Conservation (phyloP, 2,888 invertebrate genomes). For the Apamea sordens region DNA sequence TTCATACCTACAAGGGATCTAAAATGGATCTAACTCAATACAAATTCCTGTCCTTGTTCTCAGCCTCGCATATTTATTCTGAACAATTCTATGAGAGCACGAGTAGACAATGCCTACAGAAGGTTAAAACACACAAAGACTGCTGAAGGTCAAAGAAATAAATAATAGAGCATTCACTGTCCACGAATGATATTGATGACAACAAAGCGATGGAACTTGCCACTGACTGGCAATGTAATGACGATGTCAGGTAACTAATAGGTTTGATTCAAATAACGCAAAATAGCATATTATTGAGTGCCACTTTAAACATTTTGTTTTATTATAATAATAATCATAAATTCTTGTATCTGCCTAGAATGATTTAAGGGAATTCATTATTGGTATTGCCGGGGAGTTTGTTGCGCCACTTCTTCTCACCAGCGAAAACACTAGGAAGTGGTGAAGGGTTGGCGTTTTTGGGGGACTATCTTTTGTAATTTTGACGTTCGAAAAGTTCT, state of each 20-base stretch:
- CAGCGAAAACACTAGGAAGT: too few species aligned
- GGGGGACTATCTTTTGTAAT: too few species aligned
- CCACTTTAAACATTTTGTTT: background rate
- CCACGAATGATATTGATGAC: background rate
- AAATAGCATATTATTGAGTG: background rate
- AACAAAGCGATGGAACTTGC: background rate
- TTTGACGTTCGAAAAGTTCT: too few species aligned
- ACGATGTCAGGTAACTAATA: background rate
- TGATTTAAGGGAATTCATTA: background rate
- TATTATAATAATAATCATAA: background rate
- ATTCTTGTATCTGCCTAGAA: background rate
- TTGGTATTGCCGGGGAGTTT: background rate
- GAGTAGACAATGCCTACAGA: background rate
- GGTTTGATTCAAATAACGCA: background rate
- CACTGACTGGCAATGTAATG: background rate
- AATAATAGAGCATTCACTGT: background rate
- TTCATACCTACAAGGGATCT: conserved; percentile 12
- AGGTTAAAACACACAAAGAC: background rate
- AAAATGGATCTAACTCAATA: conserved; percentile 15
- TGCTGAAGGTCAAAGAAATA: background rate
- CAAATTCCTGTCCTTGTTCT: conserved; percentile 30
- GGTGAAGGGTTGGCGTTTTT: too few species aligned
- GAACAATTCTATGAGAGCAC: conserved; percentile 5
- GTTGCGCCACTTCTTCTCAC: too few species aligned
- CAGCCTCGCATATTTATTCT: conserved; percentile 22